Percentiles rank a stretch among this genome's conserved stretches.
Evolutionary conservation across 2,113 vertebrate genomes (phyloP).

Genomic region (Neopipo cinnamomea): DNA sequence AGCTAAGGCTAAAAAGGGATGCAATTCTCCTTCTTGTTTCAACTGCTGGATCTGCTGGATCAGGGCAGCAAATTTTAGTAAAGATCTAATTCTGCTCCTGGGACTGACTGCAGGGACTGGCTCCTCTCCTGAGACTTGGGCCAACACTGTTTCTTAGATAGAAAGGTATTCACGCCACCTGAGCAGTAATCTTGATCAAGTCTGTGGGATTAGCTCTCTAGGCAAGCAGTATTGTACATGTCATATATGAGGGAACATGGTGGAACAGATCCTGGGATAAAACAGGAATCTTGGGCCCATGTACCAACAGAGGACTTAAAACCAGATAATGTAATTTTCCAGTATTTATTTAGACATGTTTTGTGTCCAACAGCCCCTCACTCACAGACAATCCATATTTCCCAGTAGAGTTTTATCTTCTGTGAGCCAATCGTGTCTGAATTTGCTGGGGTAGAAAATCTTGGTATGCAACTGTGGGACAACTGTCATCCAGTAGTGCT

Average conservation of each 20-base stretch:
- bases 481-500: background rate
- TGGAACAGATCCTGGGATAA: background rate
- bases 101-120: background rate
- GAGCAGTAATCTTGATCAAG: background rate
- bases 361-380: background rate
- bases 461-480: background rate
- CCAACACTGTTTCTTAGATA: background rate
- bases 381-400: background rate
- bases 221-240: background rate
- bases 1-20: background rate
- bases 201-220: background rate
- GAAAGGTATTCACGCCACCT: background rate
- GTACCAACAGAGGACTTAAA: background rate
- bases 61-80: background rate
- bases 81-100: background rate
- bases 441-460: background rate
- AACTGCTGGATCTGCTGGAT: background rate
- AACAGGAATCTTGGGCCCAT: background rate
- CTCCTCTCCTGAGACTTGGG: background rate
- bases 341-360: background rate
- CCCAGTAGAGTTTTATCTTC: conserved; percentile 12
- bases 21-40: background rate
- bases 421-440: background rate
- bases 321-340: background rate
- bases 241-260: background rate